Percentiles rank a stretch among this genome's conserved stretches.
Conservation (phyloP, 2,888 invertebrate genomes). For the Shargacucullia verbasci region DNA sequence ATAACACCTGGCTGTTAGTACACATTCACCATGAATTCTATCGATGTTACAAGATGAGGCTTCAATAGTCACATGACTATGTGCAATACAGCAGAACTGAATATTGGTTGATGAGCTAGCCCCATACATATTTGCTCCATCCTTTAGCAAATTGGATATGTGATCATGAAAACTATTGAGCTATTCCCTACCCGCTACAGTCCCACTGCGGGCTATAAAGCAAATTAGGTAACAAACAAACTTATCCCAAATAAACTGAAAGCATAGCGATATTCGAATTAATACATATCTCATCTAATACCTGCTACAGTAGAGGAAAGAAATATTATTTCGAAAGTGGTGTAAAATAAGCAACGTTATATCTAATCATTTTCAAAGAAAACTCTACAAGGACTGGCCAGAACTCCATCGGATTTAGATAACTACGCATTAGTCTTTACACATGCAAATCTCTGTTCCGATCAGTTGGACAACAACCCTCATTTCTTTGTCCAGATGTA, state of each 20-base stretch:
- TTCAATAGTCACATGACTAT: too few relatives aligned
- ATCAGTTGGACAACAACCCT: conserved; percentile 28
- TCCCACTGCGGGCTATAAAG: not conserved
- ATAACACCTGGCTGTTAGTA: too few relatives aligned
- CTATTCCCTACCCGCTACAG: not conserved
- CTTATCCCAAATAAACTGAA: too few relatives aligned
- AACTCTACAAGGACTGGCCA: not conserved
- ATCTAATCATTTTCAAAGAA: not conserved
- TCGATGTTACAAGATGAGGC: too few relatives aligned
- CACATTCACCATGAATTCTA: too few relatives aligned
- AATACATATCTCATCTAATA: not conserved
- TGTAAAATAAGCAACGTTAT: too few relatives aligned
- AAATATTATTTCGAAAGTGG: not conserved
- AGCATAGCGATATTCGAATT: not conserved
- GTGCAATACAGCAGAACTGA: too few relatives aligned
- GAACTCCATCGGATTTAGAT: not conserved
- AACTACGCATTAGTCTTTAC: conserved; percentile 6
- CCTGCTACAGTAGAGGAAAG: not conserved
- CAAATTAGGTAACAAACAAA: not conserved
- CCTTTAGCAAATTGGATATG: not conserved
- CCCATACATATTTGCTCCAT: too few relatives aligned
- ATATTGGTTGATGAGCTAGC: too few relatives aligned
- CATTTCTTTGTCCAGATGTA: conserved; percentile 36
- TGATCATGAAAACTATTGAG: not conserved
- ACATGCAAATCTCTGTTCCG: conserved; percentile 33